phyloP scores from a whole-genome alignment of 2,797 vertebrate species.

The Glyptemys insculpta region DNA sequence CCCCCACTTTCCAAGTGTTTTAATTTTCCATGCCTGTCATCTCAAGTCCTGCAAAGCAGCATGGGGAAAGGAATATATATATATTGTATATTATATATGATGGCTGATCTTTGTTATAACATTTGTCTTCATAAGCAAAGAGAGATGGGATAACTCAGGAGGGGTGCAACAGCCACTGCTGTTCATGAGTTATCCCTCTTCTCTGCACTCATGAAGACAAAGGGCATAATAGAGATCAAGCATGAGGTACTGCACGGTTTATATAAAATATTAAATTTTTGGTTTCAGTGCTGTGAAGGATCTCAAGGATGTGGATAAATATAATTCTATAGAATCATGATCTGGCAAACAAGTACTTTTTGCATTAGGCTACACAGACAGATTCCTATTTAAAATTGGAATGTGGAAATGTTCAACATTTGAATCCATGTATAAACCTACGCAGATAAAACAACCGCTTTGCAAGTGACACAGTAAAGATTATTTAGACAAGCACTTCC shows the following conservation, averaged over 20 bases:
- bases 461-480: background rate
- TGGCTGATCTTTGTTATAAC: conserved; percentile 28
- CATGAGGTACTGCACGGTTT: background rate
- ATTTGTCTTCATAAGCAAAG: conserved; percentile 43
- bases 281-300: background rate
- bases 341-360: background rate
- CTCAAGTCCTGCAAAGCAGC: background rate
- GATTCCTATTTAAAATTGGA: background rate
- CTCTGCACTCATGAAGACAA: background rate
- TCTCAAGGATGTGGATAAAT: background rate
- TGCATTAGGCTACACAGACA: background rate
- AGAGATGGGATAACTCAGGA: conserved; percentile 8
- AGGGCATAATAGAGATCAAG: background rate
- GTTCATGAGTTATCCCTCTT: background rate
- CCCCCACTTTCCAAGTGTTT: conserved; percentile 5
- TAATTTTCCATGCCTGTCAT: conserved; percentile 44
- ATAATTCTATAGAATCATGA: background rate
- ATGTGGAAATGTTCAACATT: background rate
- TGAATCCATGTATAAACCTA: background rate
- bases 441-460: fast-evolving
- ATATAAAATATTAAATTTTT: conserved; percentile 4
- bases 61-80: conserved; percentile 8
- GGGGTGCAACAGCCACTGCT: background rate
- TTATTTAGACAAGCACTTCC: background rate
- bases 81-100: conserved; percentile 39